Base-by-base conservation (phyloP, 2,888 invertebrate genomes). In the Ophion ventricosus region DNA sequence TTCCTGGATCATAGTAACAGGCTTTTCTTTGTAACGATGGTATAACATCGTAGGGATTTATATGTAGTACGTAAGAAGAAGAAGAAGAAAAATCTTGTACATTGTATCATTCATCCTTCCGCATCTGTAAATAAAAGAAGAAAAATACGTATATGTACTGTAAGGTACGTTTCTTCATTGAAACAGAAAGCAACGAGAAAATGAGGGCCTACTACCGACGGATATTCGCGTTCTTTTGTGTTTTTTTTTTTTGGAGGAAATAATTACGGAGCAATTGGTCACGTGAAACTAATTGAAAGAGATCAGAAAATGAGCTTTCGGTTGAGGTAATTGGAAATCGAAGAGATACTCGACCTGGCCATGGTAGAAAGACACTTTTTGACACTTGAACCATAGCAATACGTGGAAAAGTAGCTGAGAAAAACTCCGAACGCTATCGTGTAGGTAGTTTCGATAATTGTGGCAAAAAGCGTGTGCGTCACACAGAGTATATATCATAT, bases 1-100 rank as follows among this genome's bases (percentile, higher is more conserved):
- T 79, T 91, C 93, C 29, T 93, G 94, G 87, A 94, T 94, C 88
- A 93, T 93, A 80, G 93, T 89, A 94, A 91, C 56, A 25, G 43
- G 73, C 57, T 66, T 75, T 14, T 49, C 66, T 67, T 79, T 20
- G 43, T 67, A 69, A 80, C 29, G 63, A 80, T 72, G 79, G n/a
- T 80, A 49, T 77, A 59, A 80, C 64, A 43, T 77, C 73, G 63
- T 82, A 66, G 66, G 66, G 64, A 79, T 80, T 84, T 82, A 73
- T 80, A 57, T 82, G 43, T 78, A 72, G 63, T 35, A 49, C 14
- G 43, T 76, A 76, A 75, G 67, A 56, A 54, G 35, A 43, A 72
- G 4, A 76, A 75, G 67, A 56, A 54, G 35, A 43, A 72, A 10
- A 73, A 70, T 49, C 93, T 93, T 90, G 93, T 94, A 43, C 93